Base-by-base conservation (phyloP, 2,888 invertebrate species). In the Athripsodes cinereus region DNA sequence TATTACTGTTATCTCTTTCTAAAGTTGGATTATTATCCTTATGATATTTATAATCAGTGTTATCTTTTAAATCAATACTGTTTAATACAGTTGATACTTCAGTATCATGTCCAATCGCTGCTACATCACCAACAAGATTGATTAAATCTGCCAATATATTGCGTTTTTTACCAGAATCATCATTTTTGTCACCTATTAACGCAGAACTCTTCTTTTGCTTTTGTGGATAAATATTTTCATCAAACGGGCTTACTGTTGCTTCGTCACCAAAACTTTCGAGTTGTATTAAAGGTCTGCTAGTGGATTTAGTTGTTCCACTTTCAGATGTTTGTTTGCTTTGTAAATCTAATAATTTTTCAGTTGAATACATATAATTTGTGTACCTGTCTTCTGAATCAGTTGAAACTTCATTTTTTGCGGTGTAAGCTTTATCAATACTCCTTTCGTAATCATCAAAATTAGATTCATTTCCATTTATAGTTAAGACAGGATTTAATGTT, bases 71-170 rank as follows among this genome's bases (percentile, higher is more conserved):
- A 10, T 62, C 64, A 19, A 57, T 56, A 56, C 57, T 57, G 31
- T 64, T 64, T 49, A 56, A 59, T 5, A 63, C 63, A 1, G 63
- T 58, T 13, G 63, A 63, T 34, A 63, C 52, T 62, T 63, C 65
- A 2, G 72, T 72, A 3, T 73, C 71, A 57, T 75, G 74, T 52
- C 74, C 74, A 35, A 79, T 77, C 0, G 75, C 72, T 1, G 76
- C 78, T 11, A 79, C 76, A 60, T 78, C 79, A 18, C 73, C 76
- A 2, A 79, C 77, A 40, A 79, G 66, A 53, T 74, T 74, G 2
- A 75, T 76, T 10, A 79, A 69, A 65, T 76, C 78, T 1, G 70
- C 71, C 1, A 77, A 64, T 6, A 74, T 71, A 60, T 73, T 76
- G 20, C 64, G 68, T 48, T 71, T 60, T 70, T 54, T 64, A 21